Conservation (phyloP, 2,113 vertebrate genomes). For the Eolophus roseicapilla region DNA sequence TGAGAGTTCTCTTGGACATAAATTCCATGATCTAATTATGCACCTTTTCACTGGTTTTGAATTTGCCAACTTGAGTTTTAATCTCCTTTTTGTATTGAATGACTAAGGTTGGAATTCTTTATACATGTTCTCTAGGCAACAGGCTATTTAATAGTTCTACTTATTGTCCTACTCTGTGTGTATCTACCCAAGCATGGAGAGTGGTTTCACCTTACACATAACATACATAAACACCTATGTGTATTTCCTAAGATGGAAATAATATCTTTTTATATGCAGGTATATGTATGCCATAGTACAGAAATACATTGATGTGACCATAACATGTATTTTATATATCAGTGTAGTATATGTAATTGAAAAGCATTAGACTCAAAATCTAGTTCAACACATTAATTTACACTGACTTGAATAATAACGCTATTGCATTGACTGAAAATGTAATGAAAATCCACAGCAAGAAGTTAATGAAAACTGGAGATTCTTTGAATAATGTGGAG, state of each 20-base stretch:
- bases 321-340: neutral
- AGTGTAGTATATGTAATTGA: neutral
- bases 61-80: neutral
- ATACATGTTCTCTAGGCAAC: neutral
- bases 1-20: neutral
- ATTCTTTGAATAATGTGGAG: neutral
- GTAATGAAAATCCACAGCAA: conserved; percentile 25
- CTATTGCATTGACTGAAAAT: neutral
- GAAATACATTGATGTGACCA: neutral
- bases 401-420: neutral
- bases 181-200: neutral
- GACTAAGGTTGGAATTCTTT: neutral
- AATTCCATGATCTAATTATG: neutral
- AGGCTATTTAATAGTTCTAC: neutral
- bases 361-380: neutral
- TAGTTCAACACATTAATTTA: neutral
- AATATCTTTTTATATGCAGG: neutral
- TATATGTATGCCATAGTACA: neutral
- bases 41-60: neutral
- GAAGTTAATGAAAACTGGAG: conserved; percentile 4
- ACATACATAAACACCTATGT: neutral
- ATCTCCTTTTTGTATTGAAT: neutral
- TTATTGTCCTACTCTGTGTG: neutral
- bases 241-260: neutral
- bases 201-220: neutral